phyloP scores from a whole-genome alignment of 2,113 vertebrate species.

The Notothenia rossii region DNA sequence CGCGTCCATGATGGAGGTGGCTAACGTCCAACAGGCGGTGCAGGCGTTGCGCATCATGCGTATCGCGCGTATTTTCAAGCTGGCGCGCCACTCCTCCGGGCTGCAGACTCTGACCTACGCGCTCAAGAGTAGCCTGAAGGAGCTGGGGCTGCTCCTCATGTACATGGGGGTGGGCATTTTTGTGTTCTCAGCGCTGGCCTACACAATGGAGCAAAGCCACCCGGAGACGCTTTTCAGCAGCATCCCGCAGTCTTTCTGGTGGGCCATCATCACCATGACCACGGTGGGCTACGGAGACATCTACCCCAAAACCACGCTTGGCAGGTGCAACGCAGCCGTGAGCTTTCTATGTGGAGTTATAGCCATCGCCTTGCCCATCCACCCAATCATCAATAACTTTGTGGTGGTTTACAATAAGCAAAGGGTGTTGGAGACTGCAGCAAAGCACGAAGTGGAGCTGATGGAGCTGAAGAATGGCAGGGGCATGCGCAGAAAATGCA shows the following conservation, averaged over 20 bases:
- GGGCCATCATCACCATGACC: constrained; percentile 99
- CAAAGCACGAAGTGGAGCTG: constrained; percentile 94
- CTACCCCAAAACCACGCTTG: constrained; percentile 97
- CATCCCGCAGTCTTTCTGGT: constrained; percentile 99
- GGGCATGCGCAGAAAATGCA: constrained; percentile 63
- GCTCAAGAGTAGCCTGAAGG: constrained; percentile 95
- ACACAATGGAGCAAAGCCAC: constrained; percentile 97
- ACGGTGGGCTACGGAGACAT: constrained; percentile 98
- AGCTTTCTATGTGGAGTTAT: constrained; percentile 98
- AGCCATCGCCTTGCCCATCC: constrained; percentile 95
- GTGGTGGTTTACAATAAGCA: constrained; percentile 97
- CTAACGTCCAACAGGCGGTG: constrained; percentile 94
- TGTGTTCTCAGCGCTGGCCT: constrained; percentile 95
- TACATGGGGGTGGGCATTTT: constrained; percentile 98
- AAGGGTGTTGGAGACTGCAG: constrained; percentile 94
- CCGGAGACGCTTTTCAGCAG: constrained; percentile 97
- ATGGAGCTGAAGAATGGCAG: constrained; percentile 92
- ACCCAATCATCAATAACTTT: constrained; percentile 99
- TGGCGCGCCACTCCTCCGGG: constrained; percentile 94
- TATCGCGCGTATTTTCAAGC: constrained; percentile 94
- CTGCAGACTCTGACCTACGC: constrained; percentile 96
- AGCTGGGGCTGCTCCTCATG: constrained; percentile 95
- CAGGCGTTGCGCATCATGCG: constrained; percentile 96
- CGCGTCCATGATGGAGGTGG: constrained; percentile 92
- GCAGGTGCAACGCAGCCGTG: constrained; percentile 95